phyloP scores from a whole-genome alignment of 2,888 invertebrate genomes.

The Gastracanthus pulcherrimus region DNA sequence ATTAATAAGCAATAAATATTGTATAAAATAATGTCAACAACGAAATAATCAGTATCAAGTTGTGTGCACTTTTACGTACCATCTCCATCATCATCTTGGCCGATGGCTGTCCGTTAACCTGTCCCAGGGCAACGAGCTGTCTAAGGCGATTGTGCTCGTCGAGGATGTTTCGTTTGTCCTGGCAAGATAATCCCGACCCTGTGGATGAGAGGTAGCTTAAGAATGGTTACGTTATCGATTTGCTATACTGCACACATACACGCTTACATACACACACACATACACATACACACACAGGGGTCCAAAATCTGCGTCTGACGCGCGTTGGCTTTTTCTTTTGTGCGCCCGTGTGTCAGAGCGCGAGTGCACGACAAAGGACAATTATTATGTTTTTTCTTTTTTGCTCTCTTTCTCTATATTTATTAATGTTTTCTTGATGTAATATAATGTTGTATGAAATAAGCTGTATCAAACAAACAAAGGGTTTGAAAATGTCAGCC shows the following conservation, averaged over 20 bases:
- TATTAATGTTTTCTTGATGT: no score
- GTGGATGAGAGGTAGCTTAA: slow-evolving; percentile 61
- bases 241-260: neutral
- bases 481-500: no score
- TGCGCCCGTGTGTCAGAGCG: neutral
- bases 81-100: slow-evolving; percentile 93
- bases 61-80: slow-evolving; percentile 79
- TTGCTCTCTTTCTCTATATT: neutral
- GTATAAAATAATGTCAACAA: no score
- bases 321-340: neutral
- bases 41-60: no score
- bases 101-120: slow-evolving; percentile 87
- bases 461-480: no score
- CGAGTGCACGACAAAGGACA: neutral
- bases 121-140: slow-evolving; percentile 88
- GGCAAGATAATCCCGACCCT: slow-evolving; percentile 85
- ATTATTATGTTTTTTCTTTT: neutral
- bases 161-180: slow-evolving; percentile 87
- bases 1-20: no score
- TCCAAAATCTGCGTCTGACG: neutral
- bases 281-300: neutral
- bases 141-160: slow-evolving; percentile 90
- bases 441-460: no score
- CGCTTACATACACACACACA: no score
- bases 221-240: neutral